Conservation (phyloP, 2,113 vertebrate genomes). For the Dolichallabes microphthalmus region DNA sequence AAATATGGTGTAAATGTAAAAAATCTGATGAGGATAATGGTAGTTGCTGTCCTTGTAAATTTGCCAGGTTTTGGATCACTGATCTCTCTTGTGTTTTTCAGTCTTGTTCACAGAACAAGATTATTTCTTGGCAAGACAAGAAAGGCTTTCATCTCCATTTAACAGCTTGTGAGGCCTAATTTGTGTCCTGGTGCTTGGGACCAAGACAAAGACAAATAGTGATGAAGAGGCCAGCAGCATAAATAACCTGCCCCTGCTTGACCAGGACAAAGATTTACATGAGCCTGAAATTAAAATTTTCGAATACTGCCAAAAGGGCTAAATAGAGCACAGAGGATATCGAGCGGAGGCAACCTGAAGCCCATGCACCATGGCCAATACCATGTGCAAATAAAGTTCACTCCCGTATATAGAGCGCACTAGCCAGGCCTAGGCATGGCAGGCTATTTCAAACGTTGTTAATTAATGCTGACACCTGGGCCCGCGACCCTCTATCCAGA, state of each 20-base stretch:
- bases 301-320: conserved; percentile 49
- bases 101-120: conserved; percentile 23
- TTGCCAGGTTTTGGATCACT: conserved; percentile 18
- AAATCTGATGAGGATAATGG: not conserved
- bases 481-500: conserved; percentile 10
- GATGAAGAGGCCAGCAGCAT: conserved; percentile 49
- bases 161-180: conserved; percentile 43
- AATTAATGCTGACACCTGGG: conserved; percentile 58
- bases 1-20: not conserved
- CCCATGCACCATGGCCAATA: conserved; percentile 48
- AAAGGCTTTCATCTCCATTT: conserved; percentile 41
- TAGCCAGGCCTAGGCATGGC: conserved; percentile 28
- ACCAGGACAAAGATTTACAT: conserved; percentile 54
- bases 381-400: conserved; percentile 55
- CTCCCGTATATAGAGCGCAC: conserved; percentile 56
- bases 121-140: conserved; percentile 39
- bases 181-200: conserved; percentile 22
- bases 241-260: conserved; percentile 32
- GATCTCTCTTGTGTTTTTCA: not conserved
- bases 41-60: not conserved
- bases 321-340: conserved; percentile 45
- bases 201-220: conserved; percentile 42
- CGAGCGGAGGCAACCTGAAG: conserved; percentile 49
- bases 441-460: conserved; percentile 61
- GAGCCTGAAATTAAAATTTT: conserved; percentile 54